Evolutionary conservation across 2,113 vertebrate species (phyloP).

Genomic region (Syrmaticus mikado): DNA sequence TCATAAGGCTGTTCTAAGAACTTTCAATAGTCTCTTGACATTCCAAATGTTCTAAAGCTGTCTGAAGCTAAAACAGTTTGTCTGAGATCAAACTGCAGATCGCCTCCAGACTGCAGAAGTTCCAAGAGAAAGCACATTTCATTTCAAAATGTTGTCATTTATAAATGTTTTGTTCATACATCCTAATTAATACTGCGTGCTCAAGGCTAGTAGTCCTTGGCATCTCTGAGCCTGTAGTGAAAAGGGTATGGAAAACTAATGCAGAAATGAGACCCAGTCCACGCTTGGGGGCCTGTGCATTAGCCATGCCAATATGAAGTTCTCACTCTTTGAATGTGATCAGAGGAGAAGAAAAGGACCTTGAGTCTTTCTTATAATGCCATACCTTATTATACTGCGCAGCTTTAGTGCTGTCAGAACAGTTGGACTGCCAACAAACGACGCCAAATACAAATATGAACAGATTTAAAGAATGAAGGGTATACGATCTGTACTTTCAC

Average conservation of each 20-base stretch:
- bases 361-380: neutral
- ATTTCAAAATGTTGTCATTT: neutral
- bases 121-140: neutral
- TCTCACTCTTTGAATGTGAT: neutral
- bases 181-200: neutral
- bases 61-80: slow-evolving; percentile 9
- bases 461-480: neutral
- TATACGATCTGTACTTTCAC: neutral
- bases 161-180: neutral
- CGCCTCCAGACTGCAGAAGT: neutral
- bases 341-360: neutral
- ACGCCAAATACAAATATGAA: neutral
- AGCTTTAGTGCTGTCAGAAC: neutral
- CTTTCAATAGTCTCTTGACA: slow-evolving; percentile 16
- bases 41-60: slow-evolving; percentile 31
- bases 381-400: neutral
- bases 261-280: neutral
- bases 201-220: neutral
- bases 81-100: neutral
- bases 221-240: neutral
- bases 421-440: neutral
- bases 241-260: neutral
- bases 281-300: neutral
- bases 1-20: neutral
- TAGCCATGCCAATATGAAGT: neutral